phyloP scores from a whole-genome alignment of 1,140 invertebrate genomes.

The Drosophila repleta region DNA sequence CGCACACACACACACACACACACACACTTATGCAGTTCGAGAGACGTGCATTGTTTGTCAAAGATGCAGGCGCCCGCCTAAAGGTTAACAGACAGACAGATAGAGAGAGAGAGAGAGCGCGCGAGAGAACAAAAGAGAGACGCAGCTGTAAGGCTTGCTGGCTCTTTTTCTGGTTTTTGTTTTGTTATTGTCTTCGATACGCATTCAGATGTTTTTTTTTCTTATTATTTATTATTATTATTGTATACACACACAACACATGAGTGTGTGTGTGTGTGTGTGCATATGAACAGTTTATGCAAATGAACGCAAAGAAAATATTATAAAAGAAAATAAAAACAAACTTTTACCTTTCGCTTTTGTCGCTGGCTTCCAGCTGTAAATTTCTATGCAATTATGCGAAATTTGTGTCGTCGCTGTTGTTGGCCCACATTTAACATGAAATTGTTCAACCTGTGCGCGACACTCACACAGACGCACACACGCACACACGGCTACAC shows the following conservation, averaged over 20 bases:
- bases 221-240: background rate
- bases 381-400: conserved; percentile 49
- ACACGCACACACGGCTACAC: background rate
- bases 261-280: background rate
- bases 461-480: background rate
- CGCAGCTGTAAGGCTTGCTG: background rate
- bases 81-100: conserved; percentile 12
- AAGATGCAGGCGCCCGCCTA: conserved; percentile 27
- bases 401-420: conserved; percentile 21
- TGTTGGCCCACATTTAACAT: conserved; percentile 44
- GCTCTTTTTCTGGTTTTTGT: conserved; percentile 21
- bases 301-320: conserved; percentile 25
- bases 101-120: conserved; percentile 3
- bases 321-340: conserved; percentile 31
- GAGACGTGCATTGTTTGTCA: conserved; percentile 25
- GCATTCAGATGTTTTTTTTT: conserved; percentile 19
- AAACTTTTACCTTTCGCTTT: conserved; percentile 66
- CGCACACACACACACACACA: background rate
- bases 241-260: background rate
- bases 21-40: background rate
- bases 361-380: conserved; percentile 26
- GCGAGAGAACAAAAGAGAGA: conserved; percentile 7
- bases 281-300: conserved; percentile 40
- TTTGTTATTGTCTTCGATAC: conserved; percentile 30
- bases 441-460: conserved; percentile 16